Evolutionary conservation across 2,797 vertebrate genomes (phyloP).

Genomic region (Emys orbicularis): DNA sequence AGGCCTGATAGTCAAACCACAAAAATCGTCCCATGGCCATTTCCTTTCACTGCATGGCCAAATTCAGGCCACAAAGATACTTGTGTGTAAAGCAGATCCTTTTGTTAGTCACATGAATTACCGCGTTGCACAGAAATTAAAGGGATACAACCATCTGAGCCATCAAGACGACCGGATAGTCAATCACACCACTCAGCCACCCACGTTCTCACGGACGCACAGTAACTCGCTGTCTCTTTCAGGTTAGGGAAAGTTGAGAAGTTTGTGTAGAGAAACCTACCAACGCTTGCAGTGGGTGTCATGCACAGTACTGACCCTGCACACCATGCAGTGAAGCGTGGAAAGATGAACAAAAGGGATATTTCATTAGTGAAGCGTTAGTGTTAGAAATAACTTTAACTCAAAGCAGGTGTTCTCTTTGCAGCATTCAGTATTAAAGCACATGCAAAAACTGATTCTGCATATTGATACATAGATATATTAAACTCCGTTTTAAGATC

Average conservation of each 20-base stretch:
- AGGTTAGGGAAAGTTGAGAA: constrained; percentile 79
- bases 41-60: constrained; percentile 34
- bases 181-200: constrained; percentile 70
- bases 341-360: constrained; percentile 86
- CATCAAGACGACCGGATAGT: constrained; percentile 50
- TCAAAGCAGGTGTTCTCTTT: constrained; percentile 73
- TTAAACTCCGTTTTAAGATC: constrained; percentile 71
- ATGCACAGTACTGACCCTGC: constrained; percentile 88
- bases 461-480: constrained; percentile 41
- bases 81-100: constrained; percentile 32
- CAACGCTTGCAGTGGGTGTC: constrained; percentile 86
- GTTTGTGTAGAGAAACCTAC: constrained; percentile 85
- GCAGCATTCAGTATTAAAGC: constrained; percentile 74
- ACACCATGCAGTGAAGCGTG: constrained; percentile 88
- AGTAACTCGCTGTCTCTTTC: constrained; percentile 73
- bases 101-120: constrained; percentile 44
- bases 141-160: constrained; percentile 61
- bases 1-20: background rate
- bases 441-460: constrained; percentile 75
- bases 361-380: constrained; percentile 83
- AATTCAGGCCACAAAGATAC: constrained; percentile 49
- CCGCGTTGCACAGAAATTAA: constrained; percentile 61
- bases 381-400: constrained; percentile 78
- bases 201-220: constrained; percentile 70
- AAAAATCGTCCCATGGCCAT: constrained; percentile 13